phyloP scores from a whole-genome alignment of 2,797 vertebrate species.

The Acestrorhynchus altus region DNA sequence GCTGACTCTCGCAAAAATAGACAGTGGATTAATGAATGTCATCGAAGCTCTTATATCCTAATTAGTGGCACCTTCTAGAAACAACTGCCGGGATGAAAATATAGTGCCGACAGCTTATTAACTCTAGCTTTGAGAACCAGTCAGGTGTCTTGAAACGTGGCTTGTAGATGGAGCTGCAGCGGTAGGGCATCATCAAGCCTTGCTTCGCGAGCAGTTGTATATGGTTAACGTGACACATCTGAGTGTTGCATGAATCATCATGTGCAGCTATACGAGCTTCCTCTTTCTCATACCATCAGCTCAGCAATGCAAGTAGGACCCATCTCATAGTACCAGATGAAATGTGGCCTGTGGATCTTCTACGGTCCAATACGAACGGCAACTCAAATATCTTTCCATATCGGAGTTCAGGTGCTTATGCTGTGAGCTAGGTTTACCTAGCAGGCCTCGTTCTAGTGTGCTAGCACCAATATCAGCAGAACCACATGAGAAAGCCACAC shows the following conservation, averaged over 20 bases:
- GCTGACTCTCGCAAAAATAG: constrained; percentile 71
- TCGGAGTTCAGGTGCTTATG: too few species aligned
- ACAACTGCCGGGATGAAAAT: background rate
- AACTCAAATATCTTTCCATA: too few species aligned
- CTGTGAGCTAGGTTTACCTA: too few species aligned
- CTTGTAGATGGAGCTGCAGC: too few species aligned
- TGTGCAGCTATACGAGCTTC: constrained; percentile 30
- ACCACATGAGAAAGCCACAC: background rate
- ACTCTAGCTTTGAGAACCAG: constrained; percentile 12
- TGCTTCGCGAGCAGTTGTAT: background rate
- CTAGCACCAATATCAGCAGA: background rate
- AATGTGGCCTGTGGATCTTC: background rate
- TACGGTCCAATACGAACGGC: too few species aligned
- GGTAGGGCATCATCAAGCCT: too few species aligned
- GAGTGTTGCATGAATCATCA: constrained; percentile 51
- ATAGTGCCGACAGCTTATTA: background rate
- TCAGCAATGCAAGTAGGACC: background rate
- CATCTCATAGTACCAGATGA: background rate
- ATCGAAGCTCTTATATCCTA: constrained; percentile 33
- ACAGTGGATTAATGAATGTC: constrained; percentile 55
- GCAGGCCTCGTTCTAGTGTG: background rate
- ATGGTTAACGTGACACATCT: constrained; percentile 32
- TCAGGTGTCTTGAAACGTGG: background rate
- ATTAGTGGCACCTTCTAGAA: constrained; percentile 25
- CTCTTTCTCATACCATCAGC: constrained; percentile 38